Conservation (phyloP, 2,113 vertebrate species). For the Callopanchax toddi region DNA sequence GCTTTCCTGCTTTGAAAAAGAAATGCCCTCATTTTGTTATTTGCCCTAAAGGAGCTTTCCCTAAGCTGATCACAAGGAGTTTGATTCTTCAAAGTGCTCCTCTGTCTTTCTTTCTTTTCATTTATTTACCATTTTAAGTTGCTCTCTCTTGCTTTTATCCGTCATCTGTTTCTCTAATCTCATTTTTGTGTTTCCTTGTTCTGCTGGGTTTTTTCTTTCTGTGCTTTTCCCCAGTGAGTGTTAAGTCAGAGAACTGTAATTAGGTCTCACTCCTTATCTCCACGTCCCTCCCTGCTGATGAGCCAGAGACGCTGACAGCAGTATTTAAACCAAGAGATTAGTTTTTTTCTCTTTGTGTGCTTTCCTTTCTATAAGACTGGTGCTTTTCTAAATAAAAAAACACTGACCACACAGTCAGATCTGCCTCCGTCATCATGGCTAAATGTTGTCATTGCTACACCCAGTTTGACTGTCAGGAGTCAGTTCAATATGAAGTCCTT, state of each 20-base stretch:
- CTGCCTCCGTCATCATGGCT: slow-evolving; percentile 22
- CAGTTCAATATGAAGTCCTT: neutral
- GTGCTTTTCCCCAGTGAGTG: slow-evolving; percentile 32
- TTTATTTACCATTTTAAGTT: neutral
- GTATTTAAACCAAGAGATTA: slow-evolving; percentile 52
- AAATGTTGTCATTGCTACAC: no score
- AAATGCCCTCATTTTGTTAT: slow-evolving; percentile 63
- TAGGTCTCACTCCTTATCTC: slow-evolving; percentile 59
- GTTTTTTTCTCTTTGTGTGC: neutral
- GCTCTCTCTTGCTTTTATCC: slow-evolving; percentile 1
- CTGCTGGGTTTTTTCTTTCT: neutral
- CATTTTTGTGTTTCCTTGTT: neutral
- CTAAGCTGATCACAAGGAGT: slow-evolving; percentile 64
- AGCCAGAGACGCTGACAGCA: slow-evolving; percentile 48
- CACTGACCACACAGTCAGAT: slow-evolving; percentile 8
- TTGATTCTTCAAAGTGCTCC: slow-evolving; percentile 52
- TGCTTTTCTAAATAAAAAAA: neutral
- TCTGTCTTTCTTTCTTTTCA: neutral
- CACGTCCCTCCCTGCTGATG: slow-evolving; percentile 50
- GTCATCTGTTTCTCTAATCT: slow-evolving; percentile 6
- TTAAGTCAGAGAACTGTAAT: slow-evolving; percentile 63
- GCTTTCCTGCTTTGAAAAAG: slow-evolving; percentile 43
- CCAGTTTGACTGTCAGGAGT: neutral
- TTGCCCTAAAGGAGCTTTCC: slow-evolving; percentile 58
- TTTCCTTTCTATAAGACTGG: neutral